Conservation (phyloP, 2,113 vertebrate species). For the Myodes glareolus region DNA sequence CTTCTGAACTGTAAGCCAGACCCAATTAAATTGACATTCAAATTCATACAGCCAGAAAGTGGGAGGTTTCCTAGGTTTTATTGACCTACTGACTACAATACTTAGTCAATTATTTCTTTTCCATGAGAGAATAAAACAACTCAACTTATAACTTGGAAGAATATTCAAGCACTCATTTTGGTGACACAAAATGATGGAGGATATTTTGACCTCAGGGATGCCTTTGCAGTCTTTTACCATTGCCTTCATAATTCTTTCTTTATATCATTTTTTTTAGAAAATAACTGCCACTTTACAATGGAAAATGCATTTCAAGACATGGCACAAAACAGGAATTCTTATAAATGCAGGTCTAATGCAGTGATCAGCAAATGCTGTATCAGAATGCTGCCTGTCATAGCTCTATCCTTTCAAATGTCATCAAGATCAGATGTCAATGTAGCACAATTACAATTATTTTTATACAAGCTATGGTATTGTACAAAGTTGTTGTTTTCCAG, state of each 20-base stretch:
- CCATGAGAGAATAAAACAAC: neutral
- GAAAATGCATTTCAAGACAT: neutral
- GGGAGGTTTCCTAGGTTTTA: neutral
- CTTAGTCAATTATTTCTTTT: constrained; percentile 33
- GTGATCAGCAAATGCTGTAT: neutral
- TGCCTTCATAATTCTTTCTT: neutral
- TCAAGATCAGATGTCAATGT: neutral
- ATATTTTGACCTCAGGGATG: neutral
- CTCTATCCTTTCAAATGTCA: constrained; percentile 23
- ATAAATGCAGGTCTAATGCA: neutral
- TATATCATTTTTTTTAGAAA: neutral
- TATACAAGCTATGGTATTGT: neutral
- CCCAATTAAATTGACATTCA: neutral
- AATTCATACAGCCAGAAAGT: neutral
- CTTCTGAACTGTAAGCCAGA: neutral
- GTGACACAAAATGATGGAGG: no score
- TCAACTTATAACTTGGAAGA: neutral
- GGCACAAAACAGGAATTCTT: neutral
- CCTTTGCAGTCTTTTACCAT: neutral
- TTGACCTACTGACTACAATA: neutral
- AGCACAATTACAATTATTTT: constrained; percentile 27
- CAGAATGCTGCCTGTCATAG: neutral
- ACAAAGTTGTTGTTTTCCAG: constrained; percentile 45
- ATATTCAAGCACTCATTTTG: constrained; percentile 16
- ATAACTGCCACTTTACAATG: neutral